Base-by-base conservation (phyloP, 64 coral and sea anemone species). In the Catalaphyllia jardinei region DNA sequence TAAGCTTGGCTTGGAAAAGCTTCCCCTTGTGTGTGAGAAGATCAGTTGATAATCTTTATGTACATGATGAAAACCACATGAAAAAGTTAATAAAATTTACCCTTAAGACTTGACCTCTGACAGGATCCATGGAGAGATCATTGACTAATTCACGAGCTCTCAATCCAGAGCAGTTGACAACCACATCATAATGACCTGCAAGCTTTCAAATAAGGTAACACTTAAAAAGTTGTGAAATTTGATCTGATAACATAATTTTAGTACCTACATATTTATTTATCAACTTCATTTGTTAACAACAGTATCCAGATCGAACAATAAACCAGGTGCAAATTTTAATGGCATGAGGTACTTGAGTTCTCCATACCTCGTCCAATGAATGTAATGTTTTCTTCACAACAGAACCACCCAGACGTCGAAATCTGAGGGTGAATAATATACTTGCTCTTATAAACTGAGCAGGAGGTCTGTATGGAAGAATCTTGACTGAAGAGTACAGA, bases 21-120 rank as follows among this genome's bases (percentile, higher is more conserved):
- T 46, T 46, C 42, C 42, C 4, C 42, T 5, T 46, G 42, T 46
- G 42, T 46, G 42, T 46, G 42, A 46, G 42, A 57, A 57, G 15
- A 57, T 16, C 54, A 57, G 54, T 57, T 57, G 7, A 57, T 57
- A 57, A 15, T 14, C 42, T 46, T 46, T 46, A 46, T 46, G 42
- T 46, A 46, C 42, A 46, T 46, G 42, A 46, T 46, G 42, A 46
- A 46, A 46, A 46, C 42, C 4, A 4, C 42, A 46, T 46, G 7
- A 46, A 46, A 46, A 4, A 46, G 42, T 46, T 57, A 18, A 57
- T 61, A 7, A 60, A 18, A 8, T 90, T 79, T 90, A 96, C 94
- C 35, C 94, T 92, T 74, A 96, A 86, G 14, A 96, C 88, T 90
- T 96, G 94, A 67, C 94, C 94, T 78, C 94, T 93, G 60, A 93